Base-by-base conservation (phyloP, 30 jellyfish, hydroid and myxozoan species). In the Clytia hemisphaerica region DNA sequence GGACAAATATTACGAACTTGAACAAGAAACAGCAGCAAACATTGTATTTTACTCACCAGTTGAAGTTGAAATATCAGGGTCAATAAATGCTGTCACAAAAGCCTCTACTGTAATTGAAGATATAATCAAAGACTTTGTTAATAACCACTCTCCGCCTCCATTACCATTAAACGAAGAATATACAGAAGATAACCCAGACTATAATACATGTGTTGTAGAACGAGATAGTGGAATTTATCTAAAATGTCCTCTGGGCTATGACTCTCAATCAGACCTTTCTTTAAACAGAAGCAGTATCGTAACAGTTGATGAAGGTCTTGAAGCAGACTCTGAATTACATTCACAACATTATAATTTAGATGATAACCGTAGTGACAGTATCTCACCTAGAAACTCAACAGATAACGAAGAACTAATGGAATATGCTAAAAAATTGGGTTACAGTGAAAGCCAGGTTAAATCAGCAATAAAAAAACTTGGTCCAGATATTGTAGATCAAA, bases 381-480 rank as follows among this genome's bases (percentile, higher is more conserved):
- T 35, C 63, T 22, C 45, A 4, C 75, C 46, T 24, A 69, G 51
- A 49, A 47, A 35, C 54, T 45, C 76, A 9, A 36, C 46, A 29
- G 75, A 69, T 24, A 61, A 81, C 37, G 77, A 82, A 3, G 97
- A 88, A 32, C 87, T 88, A 58, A 88, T 88, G 97, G 97, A 88
- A 71, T 88, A 72, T 65, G 97, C 95, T 32, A 42, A 73, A 80
- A 88, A 88, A 47, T 53, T 88, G 35, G 97, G 97, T 4, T 88
- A 88, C 75, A 82, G 93, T 33, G 93, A 79, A 61, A 88, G 86
- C 40, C 95, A 88, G 63, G 97, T 88, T 28, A 88, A 79, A 74
- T 78, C 94, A 30, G 97, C 97, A 9, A 88, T 88, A 94, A 79
- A 80, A 63, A 88, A 88, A 54, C 83, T 88, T 32, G 97, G 94